phyloP scores from a whole-genome alignment of 2,113 vertebrate genomes.

The Pterocles orientalis region DNA sequence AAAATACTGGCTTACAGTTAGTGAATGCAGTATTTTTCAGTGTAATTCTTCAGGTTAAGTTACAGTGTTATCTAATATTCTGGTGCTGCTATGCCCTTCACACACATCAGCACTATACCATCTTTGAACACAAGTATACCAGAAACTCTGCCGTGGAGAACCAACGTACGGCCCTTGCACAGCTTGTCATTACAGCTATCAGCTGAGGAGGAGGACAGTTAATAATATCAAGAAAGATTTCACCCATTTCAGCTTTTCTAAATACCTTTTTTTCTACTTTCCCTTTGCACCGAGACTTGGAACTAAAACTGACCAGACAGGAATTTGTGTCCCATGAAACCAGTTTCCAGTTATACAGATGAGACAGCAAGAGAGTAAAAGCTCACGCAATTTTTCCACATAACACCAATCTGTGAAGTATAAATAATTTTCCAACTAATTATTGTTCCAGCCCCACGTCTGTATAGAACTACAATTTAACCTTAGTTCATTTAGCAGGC shows the following conservation, averaged over 20 bases:
- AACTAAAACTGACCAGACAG: conserved; percentile 50
- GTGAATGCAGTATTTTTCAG: background rate
- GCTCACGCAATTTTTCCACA: conserved; percentile 9
- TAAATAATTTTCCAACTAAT: background rate
- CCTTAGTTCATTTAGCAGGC: background rate
- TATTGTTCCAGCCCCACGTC: background rate
- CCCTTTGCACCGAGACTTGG: background rate
- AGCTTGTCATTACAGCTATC: background rate
- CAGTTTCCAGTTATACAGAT: conserved; percentile 28
- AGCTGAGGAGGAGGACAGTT: background rate
- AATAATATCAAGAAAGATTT: background rate
- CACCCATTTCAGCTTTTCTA: background rate
- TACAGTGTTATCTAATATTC: background rate
- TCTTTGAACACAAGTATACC: background rate
- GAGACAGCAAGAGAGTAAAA: conserved; percentile 3
- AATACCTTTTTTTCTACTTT: conserved; percentile 8
- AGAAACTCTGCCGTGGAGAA: background rate
- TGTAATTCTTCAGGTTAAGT: background rate
- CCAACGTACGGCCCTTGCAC: rapidly evolving
- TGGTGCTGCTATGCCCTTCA: background rate
- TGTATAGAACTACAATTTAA: background rate
- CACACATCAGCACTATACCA: background rate
- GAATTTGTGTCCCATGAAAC: conserved; percentile 31
- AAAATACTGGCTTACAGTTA: background rate
- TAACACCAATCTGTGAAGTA: background rate